These are phyloP conservation scores for Harmothoe impar DNA, from an alignment of 2,888 invertebrate genomes.

Conservation along the genomic window DNA sequence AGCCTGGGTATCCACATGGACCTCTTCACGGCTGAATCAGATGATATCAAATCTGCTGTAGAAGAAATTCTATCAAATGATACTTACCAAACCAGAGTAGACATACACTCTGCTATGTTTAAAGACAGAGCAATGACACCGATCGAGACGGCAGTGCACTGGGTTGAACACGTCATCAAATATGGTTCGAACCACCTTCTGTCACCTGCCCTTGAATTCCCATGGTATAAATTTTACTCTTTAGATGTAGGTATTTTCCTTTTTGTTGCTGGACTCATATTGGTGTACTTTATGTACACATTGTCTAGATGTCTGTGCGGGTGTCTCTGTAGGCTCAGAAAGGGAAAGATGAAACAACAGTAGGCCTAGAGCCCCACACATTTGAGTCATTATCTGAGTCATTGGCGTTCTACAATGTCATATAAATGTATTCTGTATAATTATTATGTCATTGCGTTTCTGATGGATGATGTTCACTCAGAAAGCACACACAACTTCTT, in stretches of 20 bases:
- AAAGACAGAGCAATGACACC: constrained; percentile 67
- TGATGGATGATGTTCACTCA: too few species aligned
- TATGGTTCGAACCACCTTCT: constrained; percentile 73
- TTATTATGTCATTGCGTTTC: too few species aligned
- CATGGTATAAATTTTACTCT: constrained; percentile 72
- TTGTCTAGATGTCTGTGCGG: too few species aligned
- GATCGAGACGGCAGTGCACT: constrained; percentile 71
- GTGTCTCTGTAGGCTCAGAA: too few species aligned
- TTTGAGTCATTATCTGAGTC: too few species aligned
- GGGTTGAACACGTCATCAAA: constrained; percentile 74
- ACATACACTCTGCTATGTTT: constrained; percentile 68
- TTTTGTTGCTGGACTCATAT: neutral
- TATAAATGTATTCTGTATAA: too few species aligned
- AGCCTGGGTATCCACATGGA: constrained; percentile 68
- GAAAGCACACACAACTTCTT: too few species aligned
- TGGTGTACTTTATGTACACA: neutral
- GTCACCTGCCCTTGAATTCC: constrained; percentile 71
- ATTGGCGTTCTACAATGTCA: too few species aligned
- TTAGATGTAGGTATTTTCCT: constrained; percentile 68
- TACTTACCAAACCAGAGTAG: constrained; percentile 67
- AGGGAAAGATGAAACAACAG: too few species aligned
- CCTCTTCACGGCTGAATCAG: constrained; percentile 59
- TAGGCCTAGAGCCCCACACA: too few species aligned
- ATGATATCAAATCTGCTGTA: constrained; percentile 66
- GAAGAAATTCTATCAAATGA: constrained; percentile 66